Evolutionary conservation across 2,888 invertebrate species (phyloP).

Genomic region (Standfussiana lucernea): DNA sequence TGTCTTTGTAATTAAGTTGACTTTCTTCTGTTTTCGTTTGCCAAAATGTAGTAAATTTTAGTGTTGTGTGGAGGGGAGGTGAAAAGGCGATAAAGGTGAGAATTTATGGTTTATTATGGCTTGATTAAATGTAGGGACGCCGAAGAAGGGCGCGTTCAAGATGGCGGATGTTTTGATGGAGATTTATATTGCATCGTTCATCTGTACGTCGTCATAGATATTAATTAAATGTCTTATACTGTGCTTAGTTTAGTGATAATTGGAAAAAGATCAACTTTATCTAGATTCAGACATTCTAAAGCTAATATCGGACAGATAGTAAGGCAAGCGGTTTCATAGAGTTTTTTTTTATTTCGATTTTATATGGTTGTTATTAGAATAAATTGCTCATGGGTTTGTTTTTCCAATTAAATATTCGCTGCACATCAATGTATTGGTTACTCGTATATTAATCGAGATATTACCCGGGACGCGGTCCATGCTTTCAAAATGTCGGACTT

Average conservation of each 20-base stretch:
- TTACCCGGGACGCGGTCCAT: not conserved
- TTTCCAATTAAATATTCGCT: not conserved
- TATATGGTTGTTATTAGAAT: not conserved
- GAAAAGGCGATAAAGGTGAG: slow-evolving; percentile 9
- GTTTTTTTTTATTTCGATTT: not conserved
- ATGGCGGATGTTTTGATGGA: slow-evolving; percentile 18
- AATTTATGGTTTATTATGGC: not conserved
- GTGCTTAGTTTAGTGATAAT: not conserved
- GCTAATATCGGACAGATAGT: not conserved
- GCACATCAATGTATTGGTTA: not conserved
- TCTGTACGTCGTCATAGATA: not conserved
- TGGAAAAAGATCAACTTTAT: not conserved
- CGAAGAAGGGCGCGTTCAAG: not conserved
- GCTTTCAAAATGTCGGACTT: not conserved
- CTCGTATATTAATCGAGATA: not conserved
- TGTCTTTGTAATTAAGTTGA: not conserved
- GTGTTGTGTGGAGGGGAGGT: not conserved
- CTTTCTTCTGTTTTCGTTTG: not conserved
- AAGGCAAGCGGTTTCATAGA: not conserved
- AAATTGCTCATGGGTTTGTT: not conserved
- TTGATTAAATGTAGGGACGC: not conserved
- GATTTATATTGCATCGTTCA: not conserved
- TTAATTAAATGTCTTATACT: not conserved
- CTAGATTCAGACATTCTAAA: not conserved
- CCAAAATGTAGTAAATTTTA: not conserved